These are phyloP conservation scores for Hypercompe scribonia DNA, from an alignment of 2,888 invertebrate genomes.

Conservation along the genomic window DNA sequence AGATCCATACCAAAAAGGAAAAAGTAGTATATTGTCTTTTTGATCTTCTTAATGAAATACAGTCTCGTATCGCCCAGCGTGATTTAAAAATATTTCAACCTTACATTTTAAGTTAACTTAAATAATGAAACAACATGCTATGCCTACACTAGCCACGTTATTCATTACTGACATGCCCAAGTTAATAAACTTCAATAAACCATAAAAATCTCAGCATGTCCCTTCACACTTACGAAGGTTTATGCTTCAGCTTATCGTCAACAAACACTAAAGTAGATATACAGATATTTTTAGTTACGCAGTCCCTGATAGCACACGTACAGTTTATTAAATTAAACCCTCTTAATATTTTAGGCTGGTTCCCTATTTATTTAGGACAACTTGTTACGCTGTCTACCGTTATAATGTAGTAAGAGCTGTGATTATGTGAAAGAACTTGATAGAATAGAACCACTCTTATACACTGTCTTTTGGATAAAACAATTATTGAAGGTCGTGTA, in stretches of 20 bases:
- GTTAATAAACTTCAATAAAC: slow-evolving; percentile 1
- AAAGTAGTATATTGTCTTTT: too few species aligned
- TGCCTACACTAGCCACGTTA: neutral
- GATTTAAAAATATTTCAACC: neutral
- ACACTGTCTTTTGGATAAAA: neutral
- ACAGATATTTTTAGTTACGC: slow-evolving; percentile 38
- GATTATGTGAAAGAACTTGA: slow-evolving; percentile 40
- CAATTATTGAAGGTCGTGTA: slow-evolving; percentile 1
- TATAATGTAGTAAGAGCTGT: slow-evolving; percentile 35
- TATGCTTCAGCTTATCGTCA: slow-evolving; percentile 38
- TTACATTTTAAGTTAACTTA: neutral
- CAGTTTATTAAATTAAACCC: slow-evolving; percentile 59
- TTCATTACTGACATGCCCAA: neutral
- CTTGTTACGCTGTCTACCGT: slow-evolving; percentile 49
- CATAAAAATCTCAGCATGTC: slow-evolving; percentile 8
- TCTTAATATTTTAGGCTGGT: slow-evolving; percentile 57
- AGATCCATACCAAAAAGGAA: too few species aligned
- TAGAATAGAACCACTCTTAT: slow-evolving; percentile 9
- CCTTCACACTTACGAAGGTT: slow-evolving; percentile 12
- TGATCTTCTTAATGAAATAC: too few species aligned
- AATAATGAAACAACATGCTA: neutral
- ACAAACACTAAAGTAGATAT: slow-evolving; percentile 34
- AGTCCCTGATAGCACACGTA: slow-evolving; percentile 61
- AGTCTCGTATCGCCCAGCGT: neutral
- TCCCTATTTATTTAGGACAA: slow-evolving; percentile 65